Percentiles rank a stretch among this genome's conserved stretches.
Conservation (phyloP, 2,797 vertebrate genomes). For the Halcyon smyrnensis region DNA sequence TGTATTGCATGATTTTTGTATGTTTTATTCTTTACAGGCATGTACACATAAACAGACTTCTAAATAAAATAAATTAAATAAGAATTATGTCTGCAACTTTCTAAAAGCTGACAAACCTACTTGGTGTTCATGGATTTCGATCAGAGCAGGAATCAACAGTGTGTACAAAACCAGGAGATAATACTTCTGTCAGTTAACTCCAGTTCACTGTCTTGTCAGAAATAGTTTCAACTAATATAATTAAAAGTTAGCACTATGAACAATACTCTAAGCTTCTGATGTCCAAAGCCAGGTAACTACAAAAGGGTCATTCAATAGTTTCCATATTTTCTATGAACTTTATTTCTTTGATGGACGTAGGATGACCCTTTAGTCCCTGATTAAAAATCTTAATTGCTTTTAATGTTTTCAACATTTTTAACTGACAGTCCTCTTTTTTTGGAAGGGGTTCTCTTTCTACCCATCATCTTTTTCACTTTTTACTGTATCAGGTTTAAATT, state of each 20-base stretch:
- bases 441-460: not conserved
- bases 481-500: not conserved
- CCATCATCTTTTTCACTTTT: not conserved
- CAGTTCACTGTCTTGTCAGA: not conserved
- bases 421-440: not conserved
- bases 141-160: not conserved
- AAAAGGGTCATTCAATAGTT: not conserved
- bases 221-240: not conserved
- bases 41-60: rapidly evolving
- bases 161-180: not conserved
- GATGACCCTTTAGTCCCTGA: not conserved
- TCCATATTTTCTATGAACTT: not conserved
- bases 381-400: not conserved
- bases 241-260: not conserved
- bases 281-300: not conserved
- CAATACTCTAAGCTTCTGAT: not conserved
- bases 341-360: not conserved
- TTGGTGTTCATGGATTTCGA: not conserved
- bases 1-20: not conserved
- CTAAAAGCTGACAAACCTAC: not conserved
- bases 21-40: not conserved
- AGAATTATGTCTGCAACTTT: not conserved
- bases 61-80: not conserved
- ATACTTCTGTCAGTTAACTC: not conserved
- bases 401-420: not conserved